Evolutionary conservation across 1,140 invertebrate genomes (phyloP), one percentile per base, ranked within the genome.

Genomic region (Hycleus cichorii): DNA sequence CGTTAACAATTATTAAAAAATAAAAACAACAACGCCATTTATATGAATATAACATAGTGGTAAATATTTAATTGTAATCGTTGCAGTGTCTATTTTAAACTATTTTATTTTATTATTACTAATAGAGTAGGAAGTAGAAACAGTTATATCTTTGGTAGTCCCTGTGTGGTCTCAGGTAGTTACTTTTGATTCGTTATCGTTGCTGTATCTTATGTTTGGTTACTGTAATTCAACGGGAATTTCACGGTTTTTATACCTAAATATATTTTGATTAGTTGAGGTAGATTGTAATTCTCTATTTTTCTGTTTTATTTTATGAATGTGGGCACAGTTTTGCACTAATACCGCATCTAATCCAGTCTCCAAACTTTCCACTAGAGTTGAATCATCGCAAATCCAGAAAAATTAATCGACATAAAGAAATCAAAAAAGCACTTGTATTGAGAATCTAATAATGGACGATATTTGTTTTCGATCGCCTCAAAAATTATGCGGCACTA

Each of bases 251-350:
- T 68, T 64, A 65, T 57, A 60, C 63, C 67, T 63, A 67, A 68
- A 69, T 63, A 62, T 69, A 69, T 72, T 72, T 72, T 72, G 70
- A 72, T 72, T 72, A 62, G 45, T 64, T 72, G 70, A 72, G 70
- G 70, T 72, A 72, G 70, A 70, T 72, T 70, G 67, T 67, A 66
- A 32, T 32, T 32, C 4, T 32, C 4, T 32, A 32, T 32, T 5
- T 32, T 32, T 32, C 4, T 32, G 4, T 7, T 32, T 32, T 32
- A 7, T 32, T 4, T 32, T 42, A 58, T 61, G 42, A 47, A 42
- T 58, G 47, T 68, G 63, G 66, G 68, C 69, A 71, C 64, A 60
- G 11, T 42, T 42, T 46, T 68, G 65, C 67, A 63, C 32, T 60
- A 58, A 71, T 69, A 69, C 68, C 68, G 53, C 64, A 69, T 67